These are phyloP conservation scores for Blastobasis adustella DNA, from an alignment of 2,888 invertebrate genomes.

Conservation along the genomic window DNA sequence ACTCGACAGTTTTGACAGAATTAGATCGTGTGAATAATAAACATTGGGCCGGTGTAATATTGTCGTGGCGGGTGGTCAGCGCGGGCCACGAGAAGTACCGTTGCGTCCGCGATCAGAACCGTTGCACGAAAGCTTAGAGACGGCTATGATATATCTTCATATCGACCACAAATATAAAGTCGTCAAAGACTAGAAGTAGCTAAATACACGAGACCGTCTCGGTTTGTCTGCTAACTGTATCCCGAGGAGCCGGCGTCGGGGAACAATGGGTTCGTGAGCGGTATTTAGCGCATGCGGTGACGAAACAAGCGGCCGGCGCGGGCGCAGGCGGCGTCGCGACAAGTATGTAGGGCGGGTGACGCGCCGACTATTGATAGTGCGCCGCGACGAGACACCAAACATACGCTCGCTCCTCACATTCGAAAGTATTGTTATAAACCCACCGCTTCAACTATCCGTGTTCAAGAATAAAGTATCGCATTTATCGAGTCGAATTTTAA, in stretches of 20 bases:
- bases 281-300: conserved; percentile 56
- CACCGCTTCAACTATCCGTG: too few relatives aligned
- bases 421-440: too few relatives aligned
- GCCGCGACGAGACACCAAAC: conserved; percentile 11
- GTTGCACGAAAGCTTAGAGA: too few relatives aligned
- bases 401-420: too few relatives aligned
- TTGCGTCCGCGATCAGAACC: too few relatives aligned
- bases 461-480: too few relatives aligned
- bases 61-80: conserved; percentile 4
- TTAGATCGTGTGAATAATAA: conserved; percentile 58
- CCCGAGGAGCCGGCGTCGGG: conserved; percentile 15
- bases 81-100: conserved; percentile 15
- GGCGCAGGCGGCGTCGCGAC: conserved; percentile 30
- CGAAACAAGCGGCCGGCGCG: conserved; percentile 46
- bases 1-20: conserved; percentile 44
- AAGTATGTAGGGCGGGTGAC: conserved; percentile 58
- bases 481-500: too few relatives aligned
- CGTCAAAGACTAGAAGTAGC: too few relatives aligned
- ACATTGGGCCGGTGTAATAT: conserved; percentile 33
- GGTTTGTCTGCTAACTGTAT: conserved; percentile 16
- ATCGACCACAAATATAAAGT: too few relatives aligned
- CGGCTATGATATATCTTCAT: too few relatives aligned
- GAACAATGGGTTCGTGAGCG: conserved; percentile 49
- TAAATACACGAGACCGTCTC: conserved; percentile 15
- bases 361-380: conserved; percentile 58